Evolutionary conservation across 2,113 vertebrate species (phyloP), one percentile per base, ranked within the genome.

Genomic region (Progne subis): DNA sequence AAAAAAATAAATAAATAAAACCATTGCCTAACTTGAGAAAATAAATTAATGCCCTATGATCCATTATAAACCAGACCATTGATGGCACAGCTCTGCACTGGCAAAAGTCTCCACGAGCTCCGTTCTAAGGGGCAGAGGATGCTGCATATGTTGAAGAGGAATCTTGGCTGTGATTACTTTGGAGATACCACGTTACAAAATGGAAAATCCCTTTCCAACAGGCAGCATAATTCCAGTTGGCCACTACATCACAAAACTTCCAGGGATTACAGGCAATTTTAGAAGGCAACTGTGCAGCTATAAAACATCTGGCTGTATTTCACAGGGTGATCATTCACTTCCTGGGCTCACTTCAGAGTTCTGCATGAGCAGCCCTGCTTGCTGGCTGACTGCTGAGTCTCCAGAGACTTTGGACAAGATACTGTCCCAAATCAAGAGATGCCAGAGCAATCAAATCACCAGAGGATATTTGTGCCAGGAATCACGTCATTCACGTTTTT

Each of bases 151-250:
- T 7, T 19, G 34, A 63, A 70, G 29, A 63, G 46, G 44, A 86
- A 82, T 49, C 69, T 75, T 88, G 88, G 72, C 80, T 75, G 28
- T 37, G 59, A 46, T 26, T 37, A 18, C 50, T 86, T 50, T 3
- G 6, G 80, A 68, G 26, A 76, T 77, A 80, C 20, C 57, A 53
- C 49, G 53, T 61, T 90, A 76, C 70, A 94, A 85, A 91, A 85
- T 6, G 21, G 61, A 70, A 95, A 95, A 87, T n/a, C 82, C 61
- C 53, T 76, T 82, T 84, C 82, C 74, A 79, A 11, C 57, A 82
- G 65, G 49, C 92, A 78, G 69, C n/a, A 47, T 61, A 9, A 55
- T 37, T 87, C 67, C 87, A 85, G n/a, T 28, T 85, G 86, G 70
- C 61, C 78, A 41, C 31, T 31, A 28, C 57, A n/a, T 5, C 53